Evolutionary conservation across 1,140 invertebrate species (phyloP).

Genomic region (Drosophila pandora): DNA sequence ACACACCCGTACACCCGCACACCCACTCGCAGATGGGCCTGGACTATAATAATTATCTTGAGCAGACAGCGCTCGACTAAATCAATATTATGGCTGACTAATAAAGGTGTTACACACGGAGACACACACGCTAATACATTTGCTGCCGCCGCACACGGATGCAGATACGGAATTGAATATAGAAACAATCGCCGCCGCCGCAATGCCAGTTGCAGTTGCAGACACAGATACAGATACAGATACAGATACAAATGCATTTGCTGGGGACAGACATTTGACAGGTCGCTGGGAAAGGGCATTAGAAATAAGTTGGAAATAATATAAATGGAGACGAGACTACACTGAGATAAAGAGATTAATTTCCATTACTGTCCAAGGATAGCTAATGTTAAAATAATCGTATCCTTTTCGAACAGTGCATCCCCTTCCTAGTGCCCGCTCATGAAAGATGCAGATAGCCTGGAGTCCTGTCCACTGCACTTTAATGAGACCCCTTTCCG

Average conservation of each 20-base stretch:
- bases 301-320: conserved; percentile 49
- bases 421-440: neutral
- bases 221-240: conserved; percentile 13
- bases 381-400: neutral
- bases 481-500: conserved; percentile 13
- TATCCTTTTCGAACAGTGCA: neutral
- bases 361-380: neutral
- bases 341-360: neutral
- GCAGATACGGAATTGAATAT: conserved; percentile 32
- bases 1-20: neutral
- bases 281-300: conserved; percentile 41
- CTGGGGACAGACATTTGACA: conserved; percentile 40
- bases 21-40: conserved; percentile 2
- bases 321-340: conserved; percentile 21
- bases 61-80: conserved; percentile 74
- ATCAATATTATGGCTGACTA: conserved; percentile 76
- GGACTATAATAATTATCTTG: conserved; percentile 70
- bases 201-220: conserved; percentile 8
- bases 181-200: conserved; percentile 30
- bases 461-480: conserved; percentile 7
- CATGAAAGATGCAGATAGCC: conserved; percentile 15
- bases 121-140: conserved; percentile 23
- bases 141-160: conserved; percentile 3
- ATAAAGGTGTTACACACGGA: conserved; percentile 59
- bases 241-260: conserved; percentile 30